phyloP scores from a whole-genome alignment of 2,113 vertebrate genomes.

The Budorcas taxicolor region DNA sequence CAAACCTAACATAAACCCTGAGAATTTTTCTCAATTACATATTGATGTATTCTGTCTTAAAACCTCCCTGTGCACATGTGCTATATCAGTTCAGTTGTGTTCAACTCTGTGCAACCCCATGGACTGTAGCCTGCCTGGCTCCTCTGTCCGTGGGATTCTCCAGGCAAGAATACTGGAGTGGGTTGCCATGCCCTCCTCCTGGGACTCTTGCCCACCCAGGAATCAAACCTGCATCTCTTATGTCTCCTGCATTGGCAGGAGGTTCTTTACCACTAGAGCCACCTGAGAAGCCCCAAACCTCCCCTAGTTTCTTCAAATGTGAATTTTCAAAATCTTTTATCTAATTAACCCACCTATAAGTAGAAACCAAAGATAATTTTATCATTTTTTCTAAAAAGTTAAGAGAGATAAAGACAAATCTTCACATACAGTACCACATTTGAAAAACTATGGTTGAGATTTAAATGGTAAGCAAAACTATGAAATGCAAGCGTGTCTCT shows the following conservation, averaged over 20 bases:
- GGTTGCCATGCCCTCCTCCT: not conserved
- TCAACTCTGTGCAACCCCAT: not conserved
- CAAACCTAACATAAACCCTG: not conserved
- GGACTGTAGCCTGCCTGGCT: not conserved
- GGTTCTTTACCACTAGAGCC: not conserved
- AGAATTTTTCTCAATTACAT: not conserved
- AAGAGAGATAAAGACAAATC: not conserved
- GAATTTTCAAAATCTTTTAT: not conserved
- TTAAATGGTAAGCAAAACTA: not conserved
- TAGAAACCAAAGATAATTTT: not conserved
- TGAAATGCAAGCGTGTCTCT: not conserved
- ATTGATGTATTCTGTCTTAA: not conserved
- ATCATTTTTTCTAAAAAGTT: not conserved
- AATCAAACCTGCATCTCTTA: not conserved
- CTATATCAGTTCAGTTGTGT: not conserved
- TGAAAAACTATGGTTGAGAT: not conserved
- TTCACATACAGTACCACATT: not conserved
- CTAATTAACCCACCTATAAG: not conserved
- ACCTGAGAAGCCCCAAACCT: not conserved
- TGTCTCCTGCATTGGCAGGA: not conserved
- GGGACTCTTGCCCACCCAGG: not conserved
- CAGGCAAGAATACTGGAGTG: not conserved
- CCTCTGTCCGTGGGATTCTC: not conserved
- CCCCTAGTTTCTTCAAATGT: not conserved
- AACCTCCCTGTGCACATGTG: not conserved